Percentiles rank a stretch among this genome's conserved stretches.
Conservation (phyloP, 2,797 vertebrate genomes). For the Anolis apletophallus region DNA sequence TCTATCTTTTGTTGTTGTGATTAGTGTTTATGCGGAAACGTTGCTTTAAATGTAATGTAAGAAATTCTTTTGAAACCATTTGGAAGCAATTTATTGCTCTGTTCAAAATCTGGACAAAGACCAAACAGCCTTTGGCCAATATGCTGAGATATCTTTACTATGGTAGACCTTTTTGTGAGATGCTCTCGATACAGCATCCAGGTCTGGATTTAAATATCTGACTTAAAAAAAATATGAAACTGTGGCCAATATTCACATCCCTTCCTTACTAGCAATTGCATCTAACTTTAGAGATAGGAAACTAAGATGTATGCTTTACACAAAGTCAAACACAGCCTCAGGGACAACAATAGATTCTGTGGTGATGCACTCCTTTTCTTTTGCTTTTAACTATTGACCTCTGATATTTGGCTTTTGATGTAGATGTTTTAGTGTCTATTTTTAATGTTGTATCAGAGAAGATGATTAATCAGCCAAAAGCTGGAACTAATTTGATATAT, state of each 20-base stretch:
- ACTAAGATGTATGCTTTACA: not conserved
- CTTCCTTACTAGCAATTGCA: not conserved
- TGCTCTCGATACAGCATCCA: not conserved
- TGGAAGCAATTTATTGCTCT: constrained; percentile 16
- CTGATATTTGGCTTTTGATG: not conserved
- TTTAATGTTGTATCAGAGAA: constrained; percentile 39
- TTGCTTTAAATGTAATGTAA: not conserved
- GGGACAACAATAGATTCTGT: not conserved
- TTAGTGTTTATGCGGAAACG: not conserved
- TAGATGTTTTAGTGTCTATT: constrained; percentile 39
- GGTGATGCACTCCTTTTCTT: constrained; percentile 1
- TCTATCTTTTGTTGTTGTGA: not conserved
- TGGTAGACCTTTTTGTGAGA: not conserved
- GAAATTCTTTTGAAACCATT: not conserved
- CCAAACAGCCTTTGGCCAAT: not conserved
- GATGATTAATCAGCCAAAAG: constrained; percentile 41
- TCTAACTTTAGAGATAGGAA: not conserved
- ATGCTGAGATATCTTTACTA: not conserved
- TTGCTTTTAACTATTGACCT: constrained; percentile 3
- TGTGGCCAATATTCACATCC: not conserved
- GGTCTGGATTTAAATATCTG: not conserved
- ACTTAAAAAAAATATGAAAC: not conserved
- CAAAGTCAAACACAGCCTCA: constrained; percentile 29
- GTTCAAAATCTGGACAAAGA: not conserved
- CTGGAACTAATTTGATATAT: constrained; percentile 35